Base-by-base conservation (phyloP, 2,888 invertebrate genomes). In the Synanthedon formicaeformis region DNA sequence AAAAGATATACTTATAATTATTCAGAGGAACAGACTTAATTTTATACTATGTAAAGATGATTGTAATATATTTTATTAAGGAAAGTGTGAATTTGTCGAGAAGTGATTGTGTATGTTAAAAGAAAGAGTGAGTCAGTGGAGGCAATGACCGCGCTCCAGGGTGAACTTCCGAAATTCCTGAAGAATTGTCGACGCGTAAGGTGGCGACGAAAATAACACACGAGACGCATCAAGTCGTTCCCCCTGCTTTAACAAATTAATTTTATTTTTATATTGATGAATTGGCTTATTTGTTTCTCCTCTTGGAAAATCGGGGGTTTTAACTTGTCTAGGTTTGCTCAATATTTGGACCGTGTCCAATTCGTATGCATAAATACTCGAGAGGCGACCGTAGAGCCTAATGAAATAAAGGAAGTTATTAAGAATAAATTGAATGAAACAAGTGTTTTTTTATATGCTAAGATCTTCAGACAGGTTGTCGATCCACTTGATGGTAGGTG, bases 101-200 rank as follows among this genome's bases (percentile, higher is more conserved):
- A 10, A 34, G 34, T 10, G 6, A 34, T 34, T 34, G 34, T 34
- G 18, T 63, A 67, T 66, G 49, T 45, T 71, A 80, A 76, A 81
- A 86, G 84, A 85, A 83, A 81, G 82, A 76, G 71, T 84, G 81
- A 84, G 66, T 85, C 84, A 84, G 71, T 49, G 73, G 67, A 66
- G 84, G 72, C 86, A 83, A 83, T 73, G 85, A 85, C 81, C 70
- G 65, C 62, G 64, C 68, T 76, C 75, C 78, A 73, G 83, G 85
- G 85, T 85, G 85, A 85, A 86, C 84, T 84, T 81, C 79, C 74
- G 77, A 84, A 81, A 85, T 84, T 84, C 83, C 84, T 83, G 74
- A 84, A 84, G 84, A 83, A 85, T 85, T 84, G 83, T 81, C 80
- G 82, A 79, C 78, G 73, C 71, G 75, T 77, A 82, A 80, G 80